These are phyloP conservation scores for Drosophila nr. medialis DNA, from an alignment of 2,888 invertebrate species.

Conservation along the genomic window DNA sequence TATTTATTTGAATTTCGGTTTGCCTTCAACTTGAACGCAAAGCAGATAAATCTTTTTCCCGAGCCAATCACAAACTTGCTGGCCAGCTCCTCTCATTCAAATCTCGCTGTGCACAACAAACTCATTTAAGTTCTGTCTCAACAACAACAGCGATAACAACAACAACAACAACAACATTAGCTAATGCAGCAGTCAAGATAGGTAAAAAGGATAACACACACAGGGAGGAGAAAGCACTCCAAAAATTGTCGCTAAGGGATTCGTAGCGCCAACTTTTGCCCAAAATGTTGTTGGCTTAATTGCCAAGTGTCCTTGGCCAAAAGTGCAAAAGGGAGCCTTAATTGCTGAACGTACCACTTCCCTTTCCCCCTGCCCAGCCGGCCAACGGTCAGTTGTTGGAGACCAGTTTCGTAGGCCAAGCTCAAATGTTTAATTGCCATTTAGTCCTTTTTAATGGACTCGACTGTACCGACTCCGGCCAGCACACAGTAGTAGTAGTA, in stretches of 20 bases:
- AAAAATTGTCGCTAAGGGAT: conserved; percentile 71
- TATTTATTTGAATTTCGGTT: conserved; percentile 31
- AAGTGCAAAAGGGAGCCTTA: conserved; percentile 75
- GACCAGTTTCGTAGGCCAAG: conserved; percentile 45
- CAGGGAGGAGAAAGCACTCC: conserved; percentile 18
- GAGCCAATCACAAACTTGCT: conserved; percentile 74
- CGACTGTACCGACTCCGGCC: conserved; percentile 28
- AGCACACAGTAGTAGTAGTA: background rate
- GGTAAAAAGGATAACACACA: conserved; percentile 72
- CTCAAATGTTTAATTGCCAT: conserved; percentile 83
- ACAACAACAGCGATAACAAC: conserved; percentile 17
- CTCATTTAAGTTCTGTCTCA: conserved; percentile 71
- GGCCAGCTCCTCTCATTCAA: conserved; percentile 57
- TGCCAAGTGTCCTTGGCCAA: conserved; percentile 77
- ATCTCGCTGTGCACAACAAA: conserved; percentile 61
- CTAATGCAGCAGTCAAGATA: conserved; percentile 53
- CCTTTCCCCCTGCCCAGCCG: background rate
- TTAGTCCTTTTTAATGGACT: conserved; percentile 82
- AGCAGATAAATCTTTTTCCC: conserved; percentile 67
- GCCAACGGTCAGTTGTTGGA: conserved; percentile 46
- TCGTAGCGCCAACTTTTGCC: conserved; percentile 66
- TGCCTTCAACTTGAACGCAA: conserved; percentile 36
- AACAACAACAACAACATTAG: conserved; percentile 27
- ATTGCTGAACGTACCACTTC: conserved; percentile 49
- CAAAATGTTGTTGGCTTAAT: conserved; percentile 70